These are phyloP conservation scores for Sebastes trivittatus DNA, from an alignment of 2,797 vertebrate genomes.

Conservation along the genomic window DNA sequence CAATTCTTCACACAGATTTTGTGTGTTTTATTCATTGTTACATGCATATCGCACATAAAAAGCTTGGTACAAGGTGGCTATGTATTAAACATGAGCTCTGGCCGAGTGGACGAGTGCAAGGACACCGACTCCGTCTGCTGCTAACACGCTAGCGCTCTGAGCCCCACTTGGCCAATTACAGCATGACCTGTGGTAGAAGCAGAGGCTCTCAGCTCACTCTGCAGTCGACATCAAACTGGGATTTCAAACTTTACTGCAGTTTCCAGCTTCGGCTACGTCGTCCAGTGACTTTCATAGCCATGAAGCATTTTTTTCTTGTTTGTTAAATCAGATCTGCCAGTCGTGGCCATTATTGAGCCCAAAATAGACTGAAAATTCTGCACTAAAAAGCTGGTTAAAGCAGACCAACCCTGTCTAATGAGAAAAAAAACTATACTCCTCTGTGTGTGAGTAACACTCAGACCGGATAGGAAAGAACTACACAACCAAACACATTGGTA, in stretches of 20 bases:
- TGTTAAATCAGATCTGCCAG: background rate
- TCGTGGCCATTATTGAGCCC: background rate
- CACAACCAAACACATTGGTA: background rate
- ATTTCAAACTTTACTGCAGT: constrained; percentile 27
- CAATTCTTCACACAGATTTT: background rate
- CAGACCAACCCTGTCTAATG: background rate
- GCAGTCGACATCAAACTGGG: constrained; percentile 16
- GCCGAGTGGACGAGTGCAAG: constrained; percentile 30
- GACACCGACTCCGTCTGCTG: constrained; percentile 32
- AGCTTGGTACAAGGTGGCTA: constrained; percentile 22
- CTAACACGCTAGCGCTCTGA: constrained; percentile 18
- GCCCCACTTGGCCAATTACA: constrained; percentile 57
- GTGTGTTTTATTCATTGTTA: background rate
- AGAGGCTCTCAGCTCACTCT: constrained; percentile 8
- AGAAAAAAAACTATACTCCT: background rate
- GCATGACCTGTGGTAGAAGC: constrained; percentile 22
- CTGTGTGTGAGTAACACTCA: background rate
- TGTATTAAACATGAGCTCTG: constrained; percentile 45
- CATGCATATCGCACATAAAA: background rate
- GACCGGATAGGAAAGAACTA: background rate
- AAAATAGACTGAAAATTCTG: background rate
- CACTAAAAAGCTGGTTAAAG: background rate
- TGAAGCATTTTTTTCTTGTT: background rate
- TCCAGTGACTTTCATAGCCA: background rate
- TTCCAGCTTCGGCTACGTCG: constrained; percentile 1